These are phyloP conservation scores for Falco novaeseelandiae DNA, from an alignment of 2,797 vertebrate species.

Conservation along the genomic window DNA sequence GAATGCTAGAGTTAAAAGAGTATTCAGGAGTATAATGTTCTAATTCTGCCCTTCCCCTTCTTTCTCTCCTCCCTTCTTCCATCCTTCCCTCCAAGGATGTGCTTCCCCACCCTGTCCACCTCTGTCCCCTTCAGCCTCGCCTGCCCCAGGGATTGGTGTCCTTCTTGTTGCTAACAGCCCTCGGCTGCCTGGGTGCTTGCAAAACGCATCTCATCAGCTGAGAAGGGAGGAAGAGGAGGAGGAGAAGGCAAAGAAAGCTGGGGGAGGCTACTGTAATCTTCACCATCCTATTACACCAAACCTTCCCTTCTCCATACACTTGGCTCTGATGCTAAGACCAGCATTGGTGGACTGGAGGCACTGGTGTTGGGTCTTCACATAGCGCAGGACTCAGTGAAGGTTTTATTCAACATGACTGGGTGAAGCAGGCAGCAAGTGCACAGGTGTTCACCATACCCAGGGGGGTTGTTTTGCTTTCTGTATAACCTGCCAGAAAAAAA, in stretches of 20 bases:
- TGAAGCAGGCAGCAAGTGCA: background rate
- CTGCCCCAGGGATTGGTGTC: background rate
- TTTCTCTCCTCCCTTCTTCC: background rate
- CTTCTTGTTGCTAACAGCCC: background rate
- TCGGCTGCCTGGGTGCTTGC: background rate
- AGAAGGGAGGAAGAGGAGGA: background rate
- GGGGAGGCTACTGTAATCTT: background rate
- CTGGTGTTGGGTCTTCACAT: background rate
- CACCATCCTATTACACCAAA: background rate
- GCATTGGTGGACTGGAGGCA: fast-evolving
- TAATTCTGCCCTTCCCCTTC: background rate
- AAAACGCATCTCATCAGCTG: background rate
- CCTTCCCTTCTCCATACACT: background rate
- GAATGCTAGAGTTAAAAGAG: background rate
- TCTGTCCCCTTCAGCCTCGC: background rate
- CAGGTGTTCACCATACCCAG: background rate
- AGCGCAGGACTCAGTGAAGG: background rate
- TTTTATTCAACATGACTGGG: background rate
- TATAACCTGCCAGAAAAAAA: background rate
- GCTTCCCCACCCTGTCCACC: background rate
- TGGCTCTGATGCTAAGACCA: background rate
- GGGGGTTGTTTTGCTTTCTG: background rate
- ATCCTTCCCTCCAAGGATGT: background rate
- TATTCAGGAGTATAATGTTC: background rate
- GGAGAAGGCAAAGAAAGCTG: background rate